Conservation (phyloP, 2,797 vertebrate genomes). For the Chromis chromis region DNA sequence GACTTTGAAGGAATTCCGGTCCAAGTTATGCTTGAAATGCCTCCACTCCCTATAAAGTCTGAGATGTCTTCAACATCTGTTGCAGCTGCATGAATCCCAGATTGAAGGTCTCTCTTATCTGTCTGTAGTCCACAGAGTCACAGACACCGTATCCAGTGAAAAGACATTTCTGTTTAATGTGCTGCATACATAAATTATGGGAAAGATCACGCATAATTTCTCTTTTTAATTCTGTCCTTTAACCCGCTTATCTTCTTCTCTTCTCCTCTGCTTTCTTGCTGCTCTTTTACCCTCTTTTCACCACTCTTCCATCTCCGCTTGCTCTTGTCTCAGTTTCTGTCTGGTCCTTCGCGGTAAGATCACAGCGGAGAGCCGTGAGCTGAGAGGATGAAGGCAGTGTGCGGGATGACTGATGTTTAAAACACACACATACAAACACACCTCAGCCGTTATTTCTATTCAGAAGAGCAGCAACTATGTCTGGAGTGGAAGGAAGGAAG, state of each 20-base stretch:
- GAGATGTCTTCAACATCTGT: constrained; percentile 75
- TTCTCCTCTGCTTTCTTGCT: constrained; percentile 33
- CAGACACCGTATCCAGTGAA: constrained; percentile 51
- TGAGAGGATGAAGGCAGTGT: constrained; percentile 53
- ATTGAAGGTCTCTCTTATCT: constrained; percentile 50
- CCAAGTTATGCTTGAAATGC: constrained; percentile 55
- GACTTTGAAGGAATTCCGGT: constrained; percentile 64
- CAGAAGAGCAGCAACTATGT: constrained; percentile 63
- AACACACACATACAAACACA: constrained; percentile 43
- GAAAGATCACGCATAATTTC: constrained; percentile 24
- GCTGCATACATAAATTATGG: constrained; percentile 24
- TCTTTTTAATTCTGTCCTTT: constrained; percentile 28
- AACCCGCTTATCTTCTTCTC: constrained; percentile 35
- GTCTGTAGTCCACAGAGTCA: constrained; percentile 53
- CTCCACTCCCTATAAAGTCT: constrained; percentile 61
- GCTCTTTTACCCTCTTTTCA: constrained; percentile 26
- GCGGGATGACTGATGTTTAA: constrained; percentile 51
- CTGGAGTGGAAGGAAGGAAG: constrained; percentile 80
- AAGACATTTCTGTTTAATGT: constrained; percentile 44
- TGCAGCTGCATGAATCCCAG: constrained; percentile 57
- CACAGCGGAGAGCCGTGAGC: constrained; percentile 49
- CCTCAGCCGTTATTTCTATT: constrained; percentile 52
- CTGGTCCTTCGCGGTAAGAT: constrained; percentile 66
- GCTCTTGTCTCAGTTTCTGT: constrained; percentile 51
- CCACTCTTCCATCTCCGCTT: constrained; percentile 48